These are phyloP conservation scores for Dione vanillae DNA, from an alignment of 2,888 invertebrate genomes.

Conservation along the genomic window DNA sequence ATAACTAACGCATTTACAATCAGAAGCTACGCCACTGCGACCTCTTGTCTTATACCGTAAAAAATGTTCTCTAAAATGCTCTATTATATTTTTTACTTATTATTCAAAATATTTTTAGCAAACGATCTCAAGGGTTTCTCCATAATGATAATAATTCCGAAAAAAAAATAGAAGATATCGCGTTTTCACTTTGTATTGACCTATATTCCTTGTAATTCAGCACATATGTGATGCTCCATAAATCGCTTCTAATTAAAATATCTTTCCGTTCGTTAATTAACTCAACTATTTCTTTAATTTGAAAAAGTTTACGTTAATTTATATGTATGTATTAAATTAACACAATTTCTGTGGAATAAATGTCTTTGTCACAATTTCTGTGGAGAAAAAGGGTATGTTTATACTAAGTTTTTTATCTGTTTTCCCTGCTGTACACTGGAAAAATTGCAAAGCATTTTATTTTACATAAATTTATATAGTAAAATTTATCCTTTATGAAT, in stretches of 20 bases:
- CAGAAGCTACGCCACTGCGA: too few relatives aligned
- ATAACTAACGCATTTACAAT: too few relatives aligned
- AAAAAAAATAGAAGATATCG: neutral
- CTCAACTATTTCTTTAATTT: constrained; percentile 27
- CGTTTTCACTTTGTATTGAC: constrained; percentile 17
- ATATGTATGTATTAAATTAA: neutral
- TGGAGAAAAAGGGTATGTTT: too few relatives aligned
- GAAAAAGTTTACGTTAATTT: neutral
- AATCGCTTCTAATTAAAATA: constrained; percentile 39
- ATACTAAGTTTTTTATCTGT: too few relatives aligned
- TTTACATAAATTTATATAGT: too few relatives aligned
- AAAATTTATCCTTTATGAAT: too few relatives aligned
- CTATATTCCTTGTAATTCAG: constrained; percentile 29
- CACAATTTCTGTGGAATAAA: neutral
- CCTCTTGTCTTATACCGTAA: too few relatives aligned
- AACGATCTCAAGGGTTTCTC: constrained; percentile 27
- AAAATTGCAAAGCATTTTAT: too few relatives aligned
- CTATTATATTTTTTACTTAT: too few relatives aligned
- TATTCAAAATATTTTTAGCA: too few relatives aligned
- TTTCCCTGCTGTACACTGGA: too few relatives aligned
- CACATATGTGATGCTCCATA: constrained; percentile 21
- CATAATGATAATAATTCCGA: neutral
- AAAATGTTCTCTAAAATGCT: too few relatives aligned
- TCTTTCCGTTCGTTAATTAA: constrained; percentile 29
- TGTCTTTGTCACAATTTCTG: neutral